Percentiles rank a stretch among this genome's conserved stretches.
Evolutionary conservation across 53 echinoderm and acorn worm genomes (phyloP).

Genomic region (Apostichopus leukothele): DNA sequence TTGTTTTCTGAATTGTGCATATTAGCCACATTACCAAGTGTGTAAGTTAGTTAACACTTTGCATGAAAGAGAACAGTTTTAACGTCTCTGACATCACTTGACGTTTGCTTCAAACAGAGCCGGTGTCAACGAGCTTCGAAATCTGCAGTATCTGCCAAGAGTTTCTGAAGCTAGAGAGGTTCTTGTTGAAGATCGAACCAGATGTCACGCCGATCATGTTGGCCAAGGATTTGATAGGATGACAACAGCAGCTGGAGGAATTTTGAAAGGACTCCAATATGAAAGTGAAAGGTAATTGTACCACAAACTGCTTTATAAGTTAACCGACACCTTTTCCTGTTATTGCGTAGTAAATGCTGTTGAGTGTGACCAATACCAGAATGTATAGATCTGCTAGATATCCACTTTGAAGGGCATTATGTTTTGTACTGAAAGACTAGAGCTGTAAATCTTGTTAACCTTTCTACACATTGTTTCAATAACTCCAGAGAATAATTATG

Average conservation of each 20-base stretch:
- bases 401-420: background rate
- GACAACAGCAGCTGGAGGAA: slow-evolving; percentile 93
- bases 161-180: slow-evolving; percentile 89
- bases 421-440: background rate
- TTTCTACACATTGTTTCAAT: no score
- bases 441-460: no score
- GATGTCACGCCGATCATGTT: slow-evolving; percentile 98
- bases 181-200: slow-evolving; percentile 70
- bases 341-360: background rate
- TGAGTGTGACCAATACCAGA: no score
- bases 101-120: slow-evolving; percentile 54
- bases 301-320: background rate
- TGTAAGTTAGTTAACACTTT: no score
- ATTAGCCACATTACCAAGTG: no score
- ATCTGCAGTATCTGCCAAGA: slow-evolving; percentile 97
- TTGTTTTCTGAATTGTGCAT: no score
- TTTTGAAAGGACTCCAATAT: slow-evolving; percentile 90
- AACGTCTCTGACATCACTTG: no score
- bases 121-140: slow-evolving; percentile 90
- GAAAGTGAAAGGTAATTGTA: slow-evolving; percentile 57
- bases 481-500: no score
- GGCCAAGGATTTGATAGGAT: slow-evolving; percentile 94
- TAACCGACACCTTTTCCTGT: background rate
- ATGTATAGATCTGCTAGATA: no score
- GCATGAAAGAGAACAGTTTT: no score